A percentile compares a stretch with the other conserved stretches of the same genome.
phyloP scores from a whole-genome alignment of 1,140 invertebrate genomes.

The Diplogasteroides magnus region DNA sequence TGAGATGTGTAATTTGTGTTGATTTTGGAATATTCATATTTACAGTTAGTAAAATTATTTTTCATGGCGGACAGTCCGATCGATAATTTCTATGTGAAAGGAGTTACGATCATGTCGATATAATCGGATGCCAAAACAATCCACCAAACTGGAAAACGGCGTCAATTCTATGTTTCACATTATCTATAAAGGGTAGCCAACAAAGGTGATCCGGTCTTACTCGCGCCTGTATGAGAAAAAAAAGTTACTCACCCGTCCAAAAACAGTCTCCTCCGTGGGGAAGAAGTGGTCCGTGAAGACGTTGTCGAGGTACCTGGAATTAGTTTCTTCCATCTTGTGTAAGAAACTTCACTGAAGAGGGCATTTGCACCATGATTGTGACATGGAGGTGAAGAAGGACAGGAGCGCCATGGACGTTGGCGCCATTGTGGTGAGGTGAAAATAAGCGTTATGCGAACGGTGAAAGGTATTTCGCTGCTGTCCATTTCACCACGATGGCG shows the following conservation, averaged over 20 bases:
- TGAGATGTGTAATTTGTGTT: too few relatives aligned
- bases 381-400: too few relatives aligned
- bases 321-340: neutral
- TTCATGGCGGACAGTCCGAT: neutral
- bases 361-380: too few relatives aligned
- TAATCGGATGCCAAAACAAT: slow-evolving; percentile 5
- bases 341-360: too few relatives aligned
- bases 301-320: slow-evolving; percentile 75
- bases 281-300: slow-evolving; percentile 92
- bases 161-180: slow-evolving; percentile 1
- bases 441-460: too few relatives aligned
- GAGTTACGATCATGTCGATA: slow-evolving; percentile 8
- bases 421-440: too few relatives aligned
- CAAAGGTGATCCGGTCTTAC: slow-evolving; percentile 5
- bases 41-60: too few relatives aligned
- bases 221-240: neutral
- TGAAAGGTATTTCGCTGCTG: too few relatives aligned
- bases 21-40: too few relatives aligned
- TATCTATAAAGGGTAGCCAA: slow-evolving; percentile 9
- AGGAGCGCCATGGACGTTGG: too few relatives aligned
- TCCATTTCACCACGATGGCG: too few relatives aligned
- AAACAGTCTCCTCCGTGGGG: slow-evolving; percentile 73
- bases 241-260: slow-evolving; percentile 66
- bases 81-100: slow-evolving; percentile 12
- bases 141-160: neutral